A percentile compares a stretch with the other conserved stretches of the same genome.
phyloP scores from a whole-genome alignment of 2,797 vertebrate species.

The Trachops cirrhosus region DNA sequence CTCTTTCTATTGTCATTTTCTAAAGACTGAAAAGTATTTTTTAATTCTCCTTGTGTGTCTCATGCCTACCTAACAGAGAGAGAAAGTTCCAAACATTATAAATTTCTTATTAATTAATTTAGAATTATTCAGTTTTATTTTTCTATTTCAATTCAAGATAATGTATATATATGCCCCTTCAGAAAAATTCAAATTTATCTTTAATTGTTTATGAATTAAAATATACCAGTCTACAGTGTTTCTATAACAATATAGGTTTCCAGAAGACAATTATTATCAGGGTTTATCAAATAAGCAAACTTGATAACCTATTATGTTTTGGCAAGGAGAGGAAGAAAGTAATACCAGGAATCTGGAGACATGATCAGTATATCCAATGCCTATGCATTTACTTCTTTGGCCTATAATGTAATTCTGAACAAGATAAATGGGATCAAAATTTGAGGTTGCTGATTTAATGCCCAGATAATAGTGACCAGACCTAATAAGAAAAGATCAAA shows the following conservation, averaged over 20 bases:
- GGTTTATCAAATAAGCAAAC: not conserved
- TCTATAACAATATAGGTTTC: not conserved
- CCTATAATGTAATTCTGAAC: not conserved
- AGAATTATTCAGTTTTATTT: constrained; percentile 14
- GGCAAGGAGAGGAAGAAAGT: not conserved
- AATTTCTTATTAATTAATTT: not conserved
- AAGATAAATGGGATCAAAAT: not conserved
- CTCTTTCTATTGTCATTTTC: not conserved
- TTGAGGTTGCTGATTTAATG: not conserved
- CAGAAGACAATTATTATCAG: not conserved
- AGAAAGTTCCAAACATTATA: not conserved
- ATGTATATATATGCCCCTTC: not conserved
- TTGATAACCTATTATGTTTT: not conserved
- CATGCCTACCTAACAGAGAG: not conserved
- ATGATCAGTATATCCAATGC: not conserved
- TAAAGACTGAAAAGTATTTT: not conserved
- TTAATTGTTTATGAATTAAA: not conserved
- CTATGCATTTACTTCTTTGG: not conserved
- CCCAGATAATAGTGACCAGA: not conserved
- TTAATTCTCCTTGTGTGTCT: not conserved
- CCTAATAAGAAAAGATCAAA: not conserved
- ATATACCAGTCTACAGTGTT: not conserved
- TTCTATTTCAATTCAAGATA: not conserved
- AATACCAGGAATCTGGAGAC: not conserved
- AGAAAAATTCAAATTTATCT: not conserved